Evolutionary conservation across 1,140 invertebrate genomes (phyloP).

Genomic region (Belonocnema kinseyi): DNA sequence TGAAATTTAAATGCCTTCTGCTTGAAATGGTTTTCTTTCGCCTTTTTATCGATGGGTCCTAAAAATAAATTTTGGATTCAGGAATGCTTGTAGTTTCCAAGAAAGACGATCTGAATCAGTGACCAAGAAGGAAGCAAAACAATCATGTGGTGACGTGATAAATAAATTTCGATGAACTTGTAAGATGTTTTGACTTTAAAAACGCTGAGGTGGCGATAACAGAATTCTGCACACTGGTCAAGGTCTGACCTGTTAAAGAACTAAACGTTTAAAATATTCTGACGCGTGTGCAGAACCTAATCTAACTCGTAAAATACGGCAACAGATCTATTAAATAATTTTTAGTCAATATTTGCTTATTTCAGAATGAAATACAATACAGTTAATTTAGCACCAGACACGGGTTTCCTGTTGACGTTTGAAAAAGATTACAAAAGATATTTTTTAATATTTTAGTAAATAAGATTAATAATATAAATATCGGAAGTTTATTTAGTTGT

Average conservation of each 20-base stretch:
- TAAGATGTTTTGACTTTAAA: conserved; percentile 5
- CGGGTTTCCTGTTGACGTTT: neutral
- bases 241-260: neutral
- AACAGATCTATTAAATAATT: neutral
- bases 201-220: conserved; percentile 5
- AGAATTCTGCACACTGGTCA: neutral
- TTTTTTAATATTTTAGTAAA: neutral
- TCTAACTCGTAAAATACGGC: too few species aligned
- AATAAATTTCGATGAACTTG: neutral
- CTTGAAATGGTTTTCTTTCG: too few species aligned
- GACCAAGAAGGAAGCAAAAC: neutral
- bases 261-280: neutral
- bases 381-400: neutral
- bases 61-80: too few species aligned
- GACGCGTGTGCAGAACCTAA: neutral
- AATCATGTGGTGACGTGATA: neutral
- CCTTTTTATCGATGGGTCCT: too few species aligned
- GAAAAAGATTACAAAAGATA: neutral
- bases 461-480: too few species aligned
- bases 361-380: neutral
- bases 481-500: too few species aligned
- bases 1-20: too few species aligned
- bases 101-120: neutral
- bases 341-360: neutral
- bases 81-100: too few species aligned